These are phyloP conservation scores for Cyaniris semiargus DNA, from an alignment of 2,888 invertebrate species.

Conservation along the genomic window DNA sequence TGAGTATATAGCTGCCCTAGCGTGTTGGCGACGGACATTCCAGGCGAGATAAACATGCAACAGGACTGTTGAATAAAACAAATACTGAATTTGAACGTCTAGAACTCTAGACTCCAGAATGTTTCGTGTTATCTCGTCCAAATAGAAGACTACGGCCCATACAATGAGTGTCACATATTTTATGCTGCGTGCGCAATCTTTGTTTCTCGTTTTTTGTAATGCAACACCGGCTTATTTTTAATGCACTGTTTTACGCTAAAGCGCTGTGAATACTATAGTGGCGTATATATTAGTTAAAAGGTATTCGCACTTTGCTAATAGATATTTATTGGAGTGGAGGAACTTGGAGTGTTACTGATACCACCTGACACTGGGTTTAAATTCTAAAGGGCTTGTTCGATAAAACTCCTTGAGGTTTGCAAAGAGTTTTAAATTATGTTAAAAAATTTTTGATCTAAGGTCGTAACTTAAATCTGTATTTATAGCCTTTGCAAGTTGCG, in stretches of 20 bases:
- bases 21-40: conserved; percentile 47
- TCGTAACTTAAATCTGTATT: too few species aligned
- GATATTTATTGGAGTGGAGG: background rate
- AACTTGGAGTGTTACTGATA: background rate
- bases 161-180: conserved; percentile 34
- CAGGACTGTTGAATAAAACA: conserved; percentile 41
- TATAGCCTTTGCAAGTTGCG: too few species aligned
- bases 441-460: too few species aligned
- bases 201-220: conserved; percentile 23
- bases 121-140: conserved; percentile 36
- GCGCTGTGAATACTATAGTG: background rate
- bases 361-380: background rate
- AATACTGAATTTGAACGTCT: conserved; percentile 39
- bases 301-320: background rate
- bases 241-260: conserved; percentile 12
- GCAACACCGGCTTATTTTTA: conserved; percentile 13
- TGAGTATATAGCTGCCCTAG: conserved; percentile 27
- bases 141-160: conserved; percentile 32
- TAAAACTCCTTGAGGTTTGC: background rate
- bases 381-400: background rate
- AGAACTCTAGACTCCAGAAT: conserved; percentile 34
- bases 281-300: background rate
- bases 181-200: conserved; percentile 28
- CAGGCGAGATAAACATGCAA: conserved; percentile 48
- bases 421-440: too few species aligned